Evolutionary conservation across 1,140 invertebrate genomes (phyloP).

Genomic region (Heliconius hermathena): DNA sequence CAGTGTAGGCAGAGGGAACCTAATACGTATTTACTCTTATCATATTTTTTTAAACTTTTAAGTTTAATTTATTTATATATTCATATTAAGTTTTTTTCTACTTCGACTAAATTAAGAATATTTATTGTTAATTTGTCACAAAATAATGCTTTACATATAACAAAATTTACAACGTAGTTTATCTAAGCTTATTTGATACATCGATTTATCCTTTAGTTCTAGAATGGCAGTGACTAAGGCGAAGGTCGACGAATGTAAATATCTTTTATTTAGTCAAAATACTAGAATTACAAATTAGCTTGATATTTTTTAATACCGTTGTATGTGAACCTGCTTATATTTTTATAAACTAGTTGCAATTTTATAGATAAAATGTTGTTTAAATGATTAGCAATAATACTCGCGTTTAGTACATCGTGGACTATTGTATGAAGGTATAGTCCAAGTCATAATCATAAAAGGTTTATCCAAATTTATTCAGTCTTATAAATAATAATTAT

Average conservation of each 20-base stretch:
- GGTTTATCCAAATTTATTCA: background rate
- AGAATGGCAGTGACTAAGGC: slow-evolving; percentile 35
- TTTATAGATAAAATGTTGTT: slow-evolving; percentile 18
- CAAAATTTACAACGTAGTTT: too few species aligned
- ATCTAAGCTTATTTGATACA: background rate
- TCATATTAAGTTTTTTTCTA: too few species aligned
- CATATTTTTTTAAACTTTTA: too few species aligned
- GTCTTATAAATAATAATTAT: background rate
- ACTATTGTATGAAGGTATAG: background rate
- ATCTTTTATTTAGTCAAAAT: slow-evolving; percentile 72
- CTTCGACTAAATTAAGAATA: too few species aligned
- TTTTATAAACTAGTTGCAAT: slow-evolving; percentile 19
- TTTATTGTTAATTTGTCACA: too few species aligned
- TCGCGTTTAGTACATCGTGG: slow-evolving; percentile 15
- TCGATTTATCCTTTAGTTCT: background rate
- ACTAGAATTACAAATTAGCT: slow-evolving; percentile 69
- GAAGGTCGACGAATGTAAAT: slow-evolving; percentile 62
- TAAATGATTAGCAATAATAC: slow-evolving; percentile 2
- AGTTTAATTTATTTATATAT: too few species aligned
- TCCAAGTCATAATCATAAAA: background rate
- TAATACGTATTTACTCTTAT: too few species aligned
- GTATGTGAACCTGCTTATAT: slow-evolving; percentile 46
- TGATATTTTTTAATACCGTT: slow-evolving; percentile 64
- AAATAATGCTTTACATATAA: too few species aligned
- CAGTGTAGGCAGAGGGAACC: too few species aligned